These are phyloP conservation scores for Promerops cafer DNA, from an alignment of 2,113 vertebrate species.

Conservation along the genomic window DNA sequence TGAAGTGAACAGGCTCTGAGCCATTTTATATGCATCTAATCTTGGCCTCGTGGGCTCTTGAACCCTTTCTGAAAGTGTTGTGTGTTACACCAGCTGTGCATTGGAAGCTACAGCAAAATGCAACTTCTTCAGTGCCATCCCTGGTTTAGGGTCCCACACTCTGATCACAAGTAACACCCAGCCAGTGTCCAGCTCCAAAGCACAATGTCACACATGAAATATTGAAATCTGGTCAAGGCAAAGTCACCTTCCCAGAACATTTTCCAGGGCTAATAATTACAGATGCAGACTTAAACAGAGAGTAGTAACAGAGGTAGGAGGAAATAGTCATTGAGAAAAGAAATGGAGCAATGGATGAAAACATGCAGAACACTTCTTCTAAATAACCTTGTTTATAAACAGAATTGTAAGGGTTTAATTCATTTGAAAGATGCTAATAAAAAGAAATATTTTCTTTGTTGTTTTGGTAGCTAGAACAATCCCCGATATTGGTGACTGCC, in stretches of 20 bases:
- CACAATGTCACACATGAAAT: neutral
- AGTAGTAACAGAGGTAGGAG: neutral
- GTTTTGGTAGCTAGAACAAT: neutral
- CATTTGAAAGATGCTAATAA: neutral
- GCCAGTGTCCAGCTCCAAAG: neutral
- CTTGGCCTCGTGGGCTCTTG: neutral
- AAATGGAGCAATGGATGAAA: neutral
- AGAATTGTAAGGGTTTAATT: neutral
- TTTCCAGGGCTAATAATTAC: neutral
- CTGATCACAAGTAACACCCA: neutral
- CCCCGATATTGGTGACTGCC: accelerated
- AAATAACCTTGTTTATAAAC: neutral
- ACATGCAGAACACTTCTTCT: neutral
- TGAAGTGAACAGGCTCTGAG: neutral
- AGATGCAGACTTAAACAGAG: neutral
- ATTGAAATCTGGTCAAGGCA: neutral
- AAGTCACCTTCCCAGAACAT: neutral
- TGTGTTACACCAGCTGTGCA: neutral
- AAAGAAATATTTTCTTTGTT: neutral
- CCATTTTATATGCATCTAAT: neutral
- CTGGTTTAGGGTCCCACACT: neutral
- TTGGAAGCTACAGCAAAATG: neutral
- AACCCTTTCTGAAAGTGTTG: neutral
- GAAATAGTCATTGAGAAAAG: neutral
- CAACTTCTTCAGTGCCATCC: neutral